Evolutionary conservation across 1,140 invertebrate species (phyloP), one percentile per base, ranked within the genome.

Genomic region (Lineus longissimus): DNA sequence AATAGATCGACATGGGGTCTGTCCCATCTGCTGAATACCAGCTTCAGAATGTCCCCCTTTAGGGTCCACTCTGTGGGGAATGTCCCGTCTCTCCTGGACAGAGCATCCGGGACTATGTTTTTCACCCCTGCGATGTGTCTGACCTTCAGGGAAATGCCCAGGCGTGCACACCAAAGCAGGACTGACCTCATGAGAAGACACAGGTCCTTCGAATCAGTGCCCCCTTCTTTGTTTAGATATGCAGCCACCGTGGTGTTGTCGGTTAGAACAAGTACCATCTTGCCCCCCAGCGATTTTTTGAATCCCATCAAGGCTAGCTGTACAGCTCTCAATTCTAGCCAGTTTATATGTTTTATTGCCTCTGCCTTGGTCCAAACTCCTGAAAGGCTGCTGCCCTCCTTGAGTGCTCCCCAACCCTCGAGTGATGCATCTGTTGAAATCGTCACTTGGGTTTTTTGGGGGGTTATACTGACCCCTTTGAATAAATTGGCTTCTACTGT

Each of bases 1-100:
- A 69, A 69, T 13, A 69, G 27, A 59, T 66, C 61, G 40, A 69
- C 36, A n/a, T 61, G 59, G 0, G 64, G 67, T 1, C 19, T 41
- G 13, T 23, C 43, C 29, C 47, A 47, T 11, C 2, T 6, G 11
- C 36, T 45, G 45, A 55, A 63, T 17, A 67, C 43, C 2, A 27
- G 29, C 15, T 51, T 51, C 19, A 27, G 9, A 6, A 51, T 6
- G 4, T 51, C 40, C 40, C 19, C 11, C 11, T 43, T 11, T 43
- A 43, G 40, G 11, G 47, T 23, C 47, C 47, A 51, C 25, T 51
- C 47, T 4, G 47, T 51, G 6, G 47, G 47, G 25, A 51, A 23
- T 6, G 47, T 19, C 9, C n/a, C 9, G 22, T 7, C 23, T 40
- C 55, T 19, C 30, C 61, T 40, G 17, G 56, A 64, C 29, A 64